Percentiles rank a stretch among this genome's conserved stretches.
Conservation (phyloP, 2,888 invertebrate species). For the Perdita meconis region DNA sequence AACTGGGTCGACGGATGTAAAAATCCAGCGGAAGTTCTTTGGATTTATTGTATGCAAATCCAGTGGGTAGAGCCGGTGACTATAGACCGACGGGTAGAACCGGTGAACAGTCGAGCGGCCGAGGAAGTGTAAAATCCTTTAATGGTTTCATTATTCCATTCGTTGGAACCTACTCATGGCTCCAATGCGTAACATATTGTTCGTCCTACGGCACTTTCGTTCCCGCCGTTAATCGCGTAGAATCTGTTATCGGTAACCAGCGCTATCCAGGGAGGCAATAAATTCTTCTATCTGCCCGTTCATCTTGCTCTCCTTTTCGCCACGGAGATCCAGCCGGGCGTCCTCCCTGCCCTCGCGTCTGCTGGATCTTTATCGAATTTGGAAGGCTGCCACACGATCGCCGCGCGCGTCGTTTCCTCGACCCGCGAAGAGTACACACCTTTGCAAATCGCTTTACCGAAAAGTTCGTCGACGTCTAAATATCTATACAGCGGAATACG, state of each 20-base stretch:
- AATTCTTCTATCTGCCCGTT: conserved; percentile 61
- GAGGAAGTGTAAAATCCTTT: too few species aligned
- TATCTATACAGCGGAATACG: conserved; percentile 47
- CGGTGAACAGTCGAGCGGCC: neutral
- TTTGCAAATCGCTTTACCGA: conserved; percentile 57
- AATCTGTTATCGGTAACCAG: conserved; percentile 51
- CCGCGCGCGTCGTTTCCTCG: conserved; percentile 28
- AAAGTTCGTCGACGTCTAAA: conserved; percentile 53
- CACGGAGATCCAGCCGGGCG: conserved; percentile 37
- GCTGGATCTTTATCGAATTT: conserved; percentile 67
- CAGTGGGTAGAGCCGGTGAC: neutral
- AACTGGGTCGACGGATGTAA: conserved; percentile 46
- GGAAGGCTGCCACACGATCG: conserved; percentile 64
- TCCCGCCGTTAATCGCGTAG: conserved; percentile 51
- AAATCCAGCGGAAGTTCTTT: neutral
- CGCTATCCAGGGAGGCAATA: conserved; percentile 54
- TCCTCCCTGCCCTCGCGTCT: conserved; percentile 23
- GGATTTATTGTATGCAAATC: neutral
- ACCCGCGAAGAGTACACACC: conserved; percentile 55
- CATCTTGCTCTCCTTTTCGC: conserved; percentile 59
- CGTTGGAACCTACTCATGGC: too few species aligned
- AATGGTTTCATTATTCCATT: too few species aligned
- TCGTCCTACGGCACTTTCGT: conserved; percentile 1
- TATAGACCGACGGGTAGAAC: neutral
- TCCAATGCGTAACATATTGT: conserved; percentile 31